These are phyloP conservation scores for Luscinia megarhynchos DNA, from an alignment of 2,797 vertebrate genomes.

Conservation along the genomic window DNA sequence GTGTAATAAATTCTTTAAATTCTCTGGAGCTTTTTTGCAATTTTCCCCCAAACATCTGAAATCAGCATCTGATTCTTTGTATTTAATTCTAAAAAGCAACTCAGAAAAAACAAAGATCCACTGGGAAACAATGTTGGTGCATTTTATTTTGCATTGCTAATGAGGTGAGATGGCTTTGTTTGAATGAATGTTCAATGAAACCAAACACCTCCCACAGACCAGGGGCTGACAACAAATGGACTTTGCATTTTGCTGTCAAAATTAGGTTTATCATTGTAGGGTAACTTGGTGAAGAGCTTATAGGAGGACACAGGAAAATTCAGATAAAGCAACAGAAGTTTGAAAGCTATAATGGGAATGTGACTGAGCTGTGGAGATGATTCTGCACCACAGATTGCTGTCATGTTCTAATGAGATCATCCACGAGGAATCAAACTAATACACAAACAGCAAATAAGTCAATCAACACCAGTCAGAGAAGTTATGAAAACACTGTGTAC, in stretches of 20 bases:
- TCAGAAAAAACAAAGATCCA: neutral
- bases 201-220: neutral
- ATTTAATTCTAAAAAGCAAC: neutral
- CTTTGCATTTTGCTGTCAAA: neutral
- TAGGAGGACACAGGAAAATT: neutral
- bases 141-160: neutral
- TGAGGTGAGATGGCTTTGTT: neutral
- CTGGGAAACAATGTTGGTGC: neutral
- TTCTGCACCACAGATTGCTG: slow-evolving; percentile 47
- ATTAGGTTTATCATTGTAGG: neutral
- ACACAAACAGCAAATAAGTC: slow-evolving; percentile 37
- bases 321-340: neutral
- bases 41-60: neutral
- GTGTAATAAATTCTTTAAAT: neutral
- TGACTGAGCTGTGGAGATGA: neutral
- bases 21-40: neutral
- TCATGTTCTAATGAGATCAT: slow-evolving; percentile 30
- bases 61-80: neutral
- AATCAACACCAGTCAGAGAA: slow-evolving; percentile 41
- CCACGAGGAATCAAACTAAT: neutral
- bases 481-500: slow-evolving; percentile 47
- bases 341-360: neutral
- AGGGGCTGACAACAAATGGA: neutral
- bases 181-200: neutral
- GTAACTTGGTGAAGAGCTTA: neutral